phyloP scores from a whole-genome alignment of 2,113 vertebrate genomes.

The Girardinichthys multiradiatus region DNA sequence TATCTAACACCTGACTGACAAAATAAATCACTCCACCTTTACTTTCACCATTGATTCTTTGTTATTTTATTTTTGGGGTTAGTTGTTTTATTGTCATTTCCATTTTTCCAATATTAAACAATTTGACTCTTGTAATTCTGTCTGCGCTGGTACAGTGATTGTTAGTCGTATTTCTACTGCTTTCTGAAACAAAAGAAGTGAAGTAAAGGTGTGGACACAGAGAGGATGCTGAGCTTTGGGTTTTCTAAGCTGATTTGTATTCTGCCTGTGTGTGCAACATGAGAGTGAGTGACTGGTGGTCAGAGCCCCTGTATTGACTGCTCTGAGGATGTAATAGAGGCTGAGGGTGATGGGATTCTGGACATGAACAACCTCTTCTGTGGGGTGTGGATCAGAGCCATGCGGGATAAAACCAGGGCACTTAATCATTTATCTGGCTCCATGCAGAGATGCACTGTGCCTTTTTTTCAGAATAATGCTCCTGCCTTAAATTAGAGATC shows the following conservation, averaged over 20 bases:
- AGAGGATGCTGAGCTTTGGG: slow-evolving; percentile 44
- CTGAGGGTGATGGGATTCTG: slow-evolving; percentile 71
- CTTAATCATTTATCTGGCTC: slow-evolving; percentile 71
- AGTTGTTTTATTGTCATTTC: neutral
- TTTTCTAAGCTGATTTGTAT: slow-evolving; percentile 68
- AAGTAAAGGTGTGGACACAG: slow-evolving; percentile 46
- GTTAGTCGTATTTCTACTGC: slow-evolving; percentile 9
- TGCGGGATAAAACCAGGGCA: slow-evolving; percentile 61
- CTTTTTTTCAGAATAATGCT: slow-evolving; percentile 72
- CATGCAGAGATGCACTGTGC: slow-evolving; percentile 51
- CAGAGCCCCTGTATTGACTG: slow-evolving; percentile 75
- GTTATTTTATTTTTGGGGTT: neutral
- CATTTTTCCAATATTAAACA: neutral
- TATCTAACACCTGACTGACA: neutral
- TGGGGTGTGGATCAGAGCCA: slow-evolving; percentile 67
- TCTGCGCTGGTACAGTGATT: neutral
- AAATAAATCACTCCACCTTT: neutral
- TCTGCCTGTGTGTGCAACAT: slow-evolving; percentile 63
- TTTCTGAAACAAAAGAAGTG: slow-evolving; percentile 4
- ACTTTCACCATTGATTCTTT: neutral
- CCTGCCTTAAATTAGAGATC: slow-evolving; percentile 71
- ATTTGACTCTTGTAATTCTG: neutral
- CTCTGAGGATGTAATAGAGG: slow-evolving; percentile 77
- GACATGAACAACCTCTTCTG: slow-evolving; percentile 68
- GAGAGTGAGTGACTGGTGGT: slow-evolving; percentile 74